Percentiles rank a stretch among this genome's conserved stretches.
These are phyloP conservation scores for Malacoraja senta DNA, from an alignment of 2,797 vertebrate species.

Conservation along the genomic window DNA sequence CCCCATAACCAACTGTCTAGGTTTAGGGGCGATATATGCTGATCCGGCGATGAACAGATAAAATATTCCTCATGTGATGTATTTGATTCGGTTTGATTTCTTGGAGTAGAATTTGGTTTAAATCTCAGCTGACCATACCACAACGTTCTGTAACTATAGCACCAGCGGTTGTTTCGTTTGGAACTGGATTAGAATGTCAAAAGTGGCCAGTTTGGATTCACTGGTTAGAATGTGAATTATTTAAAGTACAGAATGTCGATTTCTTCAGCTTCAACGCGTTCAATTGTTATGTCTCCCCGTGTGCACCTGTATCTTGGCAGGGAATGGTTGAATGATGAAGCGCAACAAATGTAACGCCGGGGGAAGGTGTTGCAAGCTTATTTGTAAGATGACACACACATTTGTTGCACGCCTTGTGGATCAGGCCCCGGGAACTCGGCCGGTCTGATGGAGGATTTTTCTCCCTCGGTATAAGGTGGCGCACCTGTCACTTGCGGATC, in stretches of 20 bases:
- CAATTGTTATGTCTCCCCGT: neutral
- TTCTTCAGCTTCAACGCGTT: neutral
- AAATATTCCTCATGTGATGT: neutral
- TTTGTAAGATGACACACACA: neutral
- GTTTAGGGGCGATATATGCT: neutral
- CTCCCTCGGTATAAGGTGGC: neutral
- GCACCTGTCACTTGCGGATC: neutral
- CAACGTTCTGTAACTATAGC: neutral
- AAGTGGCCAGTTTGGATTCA: neutral
- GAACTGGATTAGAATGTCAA: constrained; percentile 2
- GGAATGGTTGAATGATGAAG: neutral
- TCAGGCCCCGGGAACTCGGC: neutral
- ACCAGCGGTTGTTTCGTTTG: constrained; percentile 10
- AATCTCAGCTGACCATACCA: neutral
- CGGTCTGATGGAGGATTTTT: too few species aligned
- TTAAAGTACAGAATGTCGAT: constrained; percentile 25
- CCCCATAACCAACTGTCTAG: neutral
- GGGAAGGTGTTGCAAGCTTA: neutral
- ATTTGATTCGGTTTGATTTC: neutral
- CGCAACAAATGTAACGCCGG: neutral
- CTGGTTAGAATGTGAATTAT: neutral
- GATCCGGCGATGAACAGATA: too few species aligned
- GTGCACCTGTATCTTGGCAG: neutral
- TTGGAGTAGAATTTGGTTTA: too few species aligned
- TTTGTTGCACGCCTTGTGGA: neutral